A percentile compares a stretch with the other conserved stretches of the same genome.
These are phyloP conservation scores for Ochlodes sylvanus DNA, from an alignment of 2,888 invertebrate genomes.

Conservation along the genomic window DNA sequence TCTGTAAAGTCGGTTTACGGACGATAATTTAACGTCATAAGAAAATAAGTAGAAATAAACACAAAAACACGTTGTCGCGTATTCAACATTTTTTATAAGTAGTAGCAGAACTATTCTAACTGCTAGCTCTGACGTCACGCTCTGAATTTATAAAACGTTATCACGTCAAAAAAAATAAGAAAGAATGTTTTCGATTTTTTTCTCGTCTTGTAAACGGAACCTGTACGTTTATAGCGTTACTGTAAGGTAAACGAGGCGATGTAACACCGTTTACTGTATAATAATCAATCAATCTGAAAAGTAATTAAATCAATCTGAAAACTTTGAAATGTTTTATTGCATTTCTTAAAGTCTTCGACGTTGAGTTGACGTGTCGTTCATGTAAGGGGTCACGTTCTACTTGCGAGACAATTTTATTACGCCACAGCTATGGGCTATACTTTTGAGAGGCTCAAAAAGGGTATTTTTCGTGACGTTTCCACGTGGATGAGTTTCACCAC, in stretches of 20 bases:
- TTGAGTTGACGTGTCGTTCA: conserved; percentile 16
- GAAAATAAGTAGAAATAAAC: too few relatives aligned
- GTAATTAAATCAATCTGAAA: neutral
- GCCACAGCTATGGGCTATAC: conserved; percentile 49
- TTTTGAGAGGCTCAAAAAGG: conserved; percentile 65
- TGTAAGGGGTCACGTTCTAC: conserved; percentile 43
- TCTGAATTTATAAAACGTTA: too few relatives aligned
- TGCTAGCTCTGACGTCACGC: too few relatives aligned
- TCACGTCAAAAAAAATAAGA: neutral
- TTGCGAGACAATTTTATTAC: conserved; percentile 63
- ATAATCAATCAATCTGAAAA: neutral
- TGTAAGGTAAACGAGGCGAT: neutral
- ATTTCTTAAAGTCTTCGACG: neutral
- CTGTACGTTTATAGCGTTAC: too few relatives aligned
- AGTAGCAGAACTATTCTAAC: too few relatives aligned
- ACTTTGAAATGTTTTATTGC: neutral
- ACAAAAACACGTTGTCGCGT: too few relatives aligned
- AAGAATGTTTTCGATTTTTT: neutral
- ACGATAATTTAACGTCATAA: too few relatives aligned
- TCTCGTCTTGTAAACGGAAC: neutral
- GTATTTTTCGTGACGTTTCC: conserved; percentile 72
- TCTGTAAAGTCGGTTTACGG: too few relatives aligned
- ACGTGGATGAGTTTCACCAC: conserved; percentile 68
- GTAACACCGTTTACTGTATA: neutral
- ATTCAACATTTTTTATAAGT: too few relatives aligned